These are phyloP conservation scores for Ochropacha duplaris DNA, from an alignment of 2,888 invertebrate species.

Conservation along the genomic window DNA sequence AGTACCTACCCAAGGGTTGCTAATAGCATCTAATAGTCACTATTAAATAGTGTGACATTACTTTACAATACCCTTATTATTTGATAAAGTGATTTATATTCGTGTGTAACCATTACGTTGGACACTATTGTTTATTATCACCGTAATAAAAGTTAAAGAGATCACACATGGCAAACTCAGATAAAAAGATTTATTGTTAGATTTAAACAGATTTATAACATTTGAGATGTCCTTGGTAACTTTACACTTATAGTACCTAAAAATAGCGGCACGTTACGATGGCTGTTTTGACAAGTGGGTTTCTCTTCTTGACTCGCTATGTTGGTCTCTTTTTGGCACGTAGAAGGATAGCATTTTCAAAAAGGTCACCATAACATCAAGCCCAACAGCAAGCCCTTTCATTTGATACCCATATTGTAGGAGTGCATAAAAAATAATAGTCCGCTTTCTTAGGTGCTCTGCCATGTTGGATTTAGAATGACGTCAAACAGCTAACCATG, in stretches of 20 bases:
- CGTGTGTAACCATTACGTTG: neutral
- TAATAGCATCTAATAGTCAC: neutral
- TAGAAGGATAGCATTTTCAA: too few species aligned
- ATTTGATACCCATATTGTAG: too few species aligned
- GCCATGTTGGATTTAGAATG: too few species aligned
- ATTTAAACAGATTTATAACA: constrained; percentile 40
- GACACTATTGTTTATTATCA: constrained; percentile 10
- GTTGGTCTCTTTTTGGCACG: too few species aligned
- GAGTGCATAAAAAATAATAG: too few species aligned
- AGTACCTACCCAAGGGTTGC: neutral
- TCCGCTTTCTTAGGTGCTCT: too few species aligned
- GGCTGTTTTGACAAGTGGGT: too few species aligned
- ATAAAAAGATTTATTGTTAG: constrained; percentile 43
- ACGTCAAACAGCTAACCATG: too few species aligned
- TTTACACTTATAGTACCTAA: constrained; percentile 16
- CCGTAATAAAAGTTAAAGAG: constrained; percentile 33
- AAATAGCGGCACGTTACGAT: too few species aligned
- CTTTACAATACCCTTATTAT: neutral
- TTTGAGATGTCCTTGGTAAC: constrained; percentile 27
- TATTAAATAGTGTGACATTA: neutral
- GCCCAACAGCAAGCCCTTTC: too few species aligned
- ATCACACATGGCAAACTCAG: constrained; percentile 30
- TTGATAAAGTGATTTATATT: constrained; percentile 1
- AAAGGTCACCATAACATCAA: too few species aligned
- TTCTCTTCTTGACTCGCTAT: too few species aligned